Conservation (phyloP, 1,140 invertebrate species). For the Proctacanthus coquilletti region DNA sequence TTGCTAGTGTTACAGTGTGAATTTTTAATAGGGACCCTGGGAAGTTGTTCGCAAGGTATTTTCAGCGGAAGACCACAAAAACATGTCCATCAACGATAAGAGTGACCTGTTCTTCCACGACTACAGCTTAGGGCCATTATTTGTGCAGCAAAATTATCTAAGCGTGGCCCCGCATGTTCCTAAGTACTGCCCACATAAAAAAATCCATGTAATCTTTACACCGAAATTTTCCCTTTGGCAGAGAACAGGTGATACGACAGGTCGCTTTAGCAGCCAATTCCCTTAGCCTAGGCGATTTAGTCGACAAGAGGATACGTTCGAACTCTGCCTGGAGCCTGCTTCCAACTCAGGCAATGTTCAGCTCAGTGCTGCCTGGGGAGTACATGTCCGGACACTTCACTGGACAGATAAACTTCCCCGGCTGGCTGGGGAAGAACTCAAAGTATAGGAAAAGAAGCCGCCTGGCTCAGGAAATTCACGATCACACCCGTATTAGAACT, state of each 20-base stretch:
- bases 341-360: conserved; percentile 79
- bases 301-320: conserved; percentile 65
- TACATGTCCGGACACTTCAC: conserved; percentile 62
- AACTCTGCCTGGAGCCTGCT: conserved; percentile 78
- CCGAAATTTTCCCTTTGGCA: too few species aligned
- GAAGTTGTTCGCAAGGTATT: conserved; percentile 87
- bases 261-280: conserved; percentile 68
- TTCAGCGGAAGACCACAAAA: conserved; percentile 60
- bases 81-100: conserved; percentile 74
- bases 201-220: too few species aligned
- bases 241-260: conserved; percentile 43
- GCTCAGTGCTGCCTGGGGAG: conserved; percentile 79
- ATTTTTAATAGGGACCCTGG: conserved; percentile 72
- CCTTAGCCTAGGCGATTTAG: conserved; percentile 71
- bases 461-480: conserved; percentile 64
- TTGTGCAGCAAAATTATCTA: conserved; percentile 97
- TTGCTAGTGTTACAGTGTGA: too few species aligned
- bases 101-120: conserved; percentile 92
- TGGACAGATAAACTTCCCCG: conserved; percentile 75
- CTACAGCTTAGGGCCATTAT: conserved; percentile 86
- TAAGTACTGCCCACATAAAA: too few species aligned
- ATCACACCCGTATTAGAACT: conserved; percentile 64
- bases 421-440: conserved; percentile 94
- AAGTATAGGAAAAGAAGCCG: conserved; percentile 63
- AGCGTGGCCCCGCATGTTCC: conserved; percentile 49